Conservation (phyloP, 2,888 invertebrate species). For the Podabrus alpinus region DNA sequence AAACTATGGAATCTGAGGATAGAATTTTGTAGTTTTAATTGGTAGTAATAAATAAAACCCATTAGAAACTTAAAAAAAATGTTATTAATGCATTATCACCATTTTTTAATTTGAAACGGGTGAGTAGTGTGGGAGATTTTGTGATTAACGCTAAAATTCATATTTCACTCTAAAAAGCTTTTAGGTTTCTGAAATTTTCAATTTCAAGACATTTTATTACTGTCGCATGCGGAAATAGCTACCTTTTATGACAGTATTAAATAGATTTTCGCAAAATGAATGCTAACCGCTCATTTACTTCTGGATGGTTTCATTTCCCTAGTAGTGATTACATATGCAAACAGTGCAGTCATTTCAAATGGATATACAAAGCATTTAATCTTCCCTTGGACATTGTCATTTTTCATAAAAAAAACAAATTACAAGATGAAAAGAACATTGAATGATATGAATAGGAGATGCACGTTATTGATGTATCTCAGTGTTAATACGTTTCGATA, state of each 20-base stretch:
- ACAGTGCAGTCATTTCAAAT: slow-evolving; percentile 8
- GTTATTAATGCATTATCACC: neutral
- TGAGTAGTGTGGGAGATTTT: neutral
- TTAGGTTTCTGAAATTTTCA: neutral
- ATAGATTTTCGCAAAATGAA: slow-evolving; percentile 3
- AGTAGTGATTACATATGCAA: slow-evolving; percentile 14
- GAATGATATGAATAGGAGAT: slow-evolving; percentile 5
- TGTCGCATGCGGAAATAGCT: neutral
- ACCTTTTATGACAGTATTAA: slow-evolving; percentile 1
- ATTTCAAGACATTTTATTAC: slow-evolving; percentile 3
- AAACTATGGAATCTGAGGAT: neutral
- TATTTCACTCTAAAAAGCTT: neutral
- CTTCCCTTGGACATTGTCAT: slow-evolving; percentile 8
- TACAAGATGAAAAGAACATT: slow-evolving; percentile 2
- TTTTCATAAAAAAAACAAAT: slow-evolving; percentile 4
- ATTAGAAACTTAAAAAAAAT: neutral
- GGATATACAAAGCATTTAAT: slow-evolving; percentile 7
- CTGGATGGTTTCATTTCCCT: slow-evolving; percentile 7
- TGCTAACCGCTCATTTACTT: slow-evolving; percentile 6
- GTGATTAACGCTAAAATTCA: neutral
- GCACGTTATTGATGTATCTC: slow-evolving; percentile 10
- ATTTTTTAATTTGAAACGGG: neutral
- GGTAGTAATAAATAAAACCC: neutral
- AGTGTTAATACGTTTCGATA: slow-evolving; percentile 11
- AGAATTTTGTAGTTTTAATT: neutral